Conservation (phyloP, 1,140 invertebrate species). For the Choristoneura fumiferana region DNA sequence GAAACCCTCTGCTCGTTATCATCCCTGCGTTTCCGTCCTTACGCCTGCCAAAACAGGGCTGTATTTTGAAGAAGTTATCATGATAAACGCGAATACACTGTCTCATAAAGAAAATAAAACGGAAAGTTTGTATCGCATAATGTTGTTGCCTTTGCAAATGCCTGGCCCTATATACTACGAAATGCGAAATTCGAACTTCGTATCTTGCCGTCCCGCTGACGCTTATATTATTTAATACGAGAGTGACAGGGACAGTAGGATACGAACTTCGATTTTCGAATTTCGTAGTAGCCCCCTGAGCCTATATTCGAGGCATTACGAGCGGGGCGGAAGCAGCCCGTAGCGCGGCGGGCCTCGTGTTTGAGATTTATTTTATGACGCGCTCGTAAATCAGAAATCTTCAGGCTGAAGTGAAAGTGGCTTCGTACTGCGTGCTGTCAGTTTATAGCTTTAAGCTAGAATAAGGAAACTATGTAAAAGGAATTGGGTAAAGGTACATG, state of each 20-base stretch:
- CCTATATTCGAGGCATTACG: conserved; percentile 19
- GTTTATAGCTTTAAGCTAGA: neutral
- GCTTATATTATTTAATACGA: too few relatives aligned
- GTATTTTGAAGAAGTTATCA: conserved; percentile 8
- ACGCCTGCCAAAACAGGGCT: neutral
- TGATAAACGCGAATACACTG: neutral
- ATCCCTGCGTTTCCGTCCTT: too few relatives aligned
- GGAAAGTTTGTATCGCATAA: conserved; percentile 23
- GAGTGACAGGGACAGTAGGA: too few relatives aligned
- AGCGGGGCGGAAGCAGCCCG: conserved; percentile 24
- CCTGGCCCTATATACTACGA: too few relatives aligned
- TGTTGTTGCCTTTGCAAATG: conserved; percentile 25
- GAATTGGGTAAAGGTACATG: too few relatives aligned
- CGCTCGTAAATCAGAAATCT: conserved; percentile 29
- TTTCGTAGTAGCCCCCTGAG: too few relatives aligned
- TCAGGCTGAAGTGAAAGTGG: conserved; percentile 21
- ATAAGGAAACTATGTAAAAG: too few relatives aligned
- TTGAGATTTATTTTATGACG: conserved; percentile 28
- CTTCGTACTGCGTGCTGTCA: neutral
- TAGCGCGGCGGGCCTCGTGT: conserved; percentile 21
- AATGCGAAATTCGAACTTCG: too few relatives aligned
- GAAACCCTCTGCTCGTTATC: too few relatives aligned
- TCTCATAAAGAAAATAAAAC: conserved; percentile 24
- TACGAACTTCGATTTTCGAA: too few relatives aligned
- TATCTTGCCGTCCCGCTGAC: too few relatives aligned